Conservation (phyloP, 2,888 invertebrate species). For the Andrena dorsata region DNA sequence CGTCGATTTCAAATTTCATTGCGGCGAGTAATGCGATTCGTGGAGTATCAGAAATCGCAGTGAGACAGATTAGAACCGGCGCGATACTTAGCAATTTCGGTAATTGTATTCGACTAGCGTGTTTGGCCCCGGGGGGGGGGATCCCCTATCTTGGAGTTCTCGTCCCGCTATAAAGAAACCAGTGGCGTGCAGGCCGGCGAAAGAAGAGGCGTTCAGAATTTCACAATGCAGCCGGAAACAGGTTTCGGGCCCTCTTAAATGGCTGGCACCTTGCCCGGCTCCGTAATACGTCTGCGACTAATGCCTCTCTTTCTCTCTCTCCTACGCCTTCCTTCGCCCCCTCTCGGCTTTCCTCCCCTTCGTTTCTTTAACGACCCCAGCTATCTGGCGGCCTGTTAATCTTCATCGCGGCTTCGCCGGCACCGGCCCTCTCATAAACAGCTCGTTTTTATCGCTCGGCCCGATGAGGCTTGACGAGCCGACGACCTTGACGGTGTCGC, state of each 20-base stretch:
- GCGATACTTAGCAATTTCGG: conserved; percentile 41
- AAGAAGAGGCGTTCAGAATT: conserved; percentile 49
- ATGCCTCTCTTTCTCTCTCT: conserved; percentile 32
- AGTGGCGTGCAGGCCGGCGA: conserved; percentile 26
- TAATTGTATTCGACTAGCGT: conserved; percentile 44
- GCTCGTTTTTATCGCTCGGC: conserved; percentile 71
- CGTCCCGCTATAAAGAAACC: conserved; percentile 47
- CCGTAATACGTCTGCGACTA: conserved; percentile 67
- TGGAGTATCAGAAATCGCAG: background rate
- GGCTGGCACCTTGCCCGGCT: conserved; percentile 68
- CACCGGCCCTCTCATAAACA: conserved; percentile 65
- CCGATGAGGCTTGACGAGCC: conserved; percentile 59
- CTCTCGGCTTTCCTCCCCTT: conserved; percentile 4
- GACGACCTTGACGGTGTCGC: conserved; percentile 71
- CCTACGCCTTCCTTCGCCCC: conserved; percentile 3
- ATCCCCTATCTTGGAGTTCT: conserved; percentile 5
- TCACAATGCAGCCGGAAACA: conserved; percentile 68
- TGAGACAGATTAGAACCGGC: background rate
- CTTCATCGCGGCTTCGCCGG: conserved; percentile 64
- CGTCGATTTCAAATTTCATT: background rate
- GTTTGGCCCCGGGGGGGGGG: conserved; percentile 16
- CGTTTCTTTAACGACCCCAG: conserved; percentile 42
- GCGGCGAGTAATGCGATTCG: background rate
- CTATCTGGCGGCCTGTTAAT: conserved; percentile 67
- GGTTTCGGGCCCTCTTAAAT: conserved; percentile 71